A percentile compares a stretch with the other conserved stretches of the same genome.
These are phyloP conservation scores for Rutpela maculata DNA, from an alignment of 2,888 invertebrate species.

Conservation along the genomic window DNA sequence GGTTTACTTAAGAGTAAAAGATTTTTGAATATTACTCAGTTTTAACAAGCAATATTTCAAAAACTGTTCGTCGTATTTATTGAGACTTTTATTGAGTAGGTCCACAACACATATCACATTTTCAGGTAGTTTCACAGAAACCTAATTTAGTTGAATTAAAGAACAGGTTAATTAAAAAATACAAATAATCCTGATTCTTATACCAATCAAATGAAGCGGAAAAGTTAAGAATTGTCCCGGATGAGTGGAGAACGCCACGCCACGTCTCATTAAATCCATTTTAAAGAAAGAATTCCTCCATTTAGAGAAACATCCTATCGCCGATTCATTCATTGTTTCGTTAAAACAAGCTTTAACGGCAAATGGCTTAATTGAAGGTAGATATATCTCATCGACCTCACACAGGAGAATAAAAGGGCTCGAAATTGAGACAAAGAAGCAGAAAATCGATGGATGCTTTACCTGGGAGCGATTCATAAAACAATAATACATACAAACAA, in stretches of 20 bases:
- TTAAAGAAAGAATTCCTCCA: neutral
- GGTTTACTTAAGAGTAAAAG: no score
- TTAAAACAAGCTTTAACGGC: neutral
- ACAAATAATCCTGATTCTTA: neutral
- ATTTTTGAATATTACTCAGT: no score
- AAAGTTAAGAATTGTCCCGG: neutral
- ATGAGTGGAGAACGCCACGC: neutral
- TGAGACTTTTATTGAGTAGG: no score
- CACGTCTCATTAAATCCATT: neutral
- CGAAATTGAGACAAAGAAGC: slow-evolving; percentile 23
- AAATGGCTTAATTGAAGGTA: slow-evolving; percentile 26
- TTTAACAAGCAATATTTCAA: no score
- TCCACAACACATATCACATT: no score
- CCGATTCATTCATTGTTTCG: no score
- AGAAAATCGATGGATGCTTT: slow-evolving; percentile 31
- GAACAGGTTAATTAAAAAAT: neutral
- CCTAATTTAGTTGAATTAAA: no score
- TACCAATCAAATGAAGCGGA: neutral
- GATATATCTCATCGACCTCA: slow-evolving; percentile 21
- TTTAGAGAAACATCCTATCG: no score
- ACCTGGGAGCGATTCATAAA: slow-evolving; percentile 34
- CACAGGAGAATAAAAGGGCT: neutral
- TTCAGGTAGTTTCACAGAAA: no score
- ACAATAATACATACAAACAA: slow-evolving; percentile 32
- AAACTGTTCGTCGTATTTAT: no score